Evolutionary conservation across 2,797 vertebrate species (phyloP), one percentile per base, ranked within the genome.

Genomic region (Hypotaenidia okinawae): DNA sequence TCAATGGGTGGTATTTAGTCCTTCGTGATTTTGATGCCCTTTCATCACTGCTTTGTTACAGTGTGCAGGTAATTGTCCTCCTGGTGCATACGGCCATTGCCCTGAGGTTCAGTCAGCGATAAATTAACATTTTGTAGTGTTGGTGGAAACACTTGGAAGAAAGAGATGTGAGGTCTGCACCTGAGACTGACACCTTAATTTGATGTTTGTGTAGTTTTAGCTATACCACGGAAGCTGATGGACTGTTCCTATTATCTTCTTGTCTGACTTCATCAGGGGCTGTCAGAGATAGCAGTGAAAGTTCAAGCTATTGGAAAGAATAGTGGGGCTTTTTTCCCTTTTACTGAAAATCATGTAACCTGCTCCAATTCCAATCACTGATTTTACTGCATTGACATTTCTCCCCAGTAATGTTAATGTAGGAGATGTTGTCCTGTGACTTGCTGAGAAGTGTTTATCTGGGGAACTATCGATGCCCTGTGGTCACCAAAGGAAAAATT

Each of bases 241-340:
- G 87, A 91, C 61, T 94, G 63, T 9, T 95, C 58, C 90, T 76
- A 73, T 95, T 90, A 78, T 80, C 67, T 94, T 89, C 68, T 82
- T 89, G 49, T 55, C 89, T 57, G 84, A 63, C 68, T 96, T 84
- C 72, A 64, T 84, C 76, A 70, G 45, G 62, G 45, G 66, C 94
- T 96, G 87, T 85, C 88, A 94, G 57, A 94, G 96, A 94, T 28
- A 33, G 30, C 90, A 57, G 35, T 13, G 79, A 35, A 79, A 82
- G 73, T 89, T 85, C 74, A 67, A 32, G 62, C 78, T 82, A 43
- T 21, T 69, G 79, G 16, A 82, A 72, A 85, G 35, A 89, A 67
- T 39, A 57, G 22, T 21, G 51, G 9, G 25, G 3, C 62, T 25
- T 61, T 87, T 66, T 28, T 6, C 11, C n/a, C 21, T 35, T 89